A percentile compares a stretch with the other conserved stretches of the same genome.
Evolutionary conservation across 2,797 vertebrate species (phyloP).

Genomic region (Neomorphus geoffroyi): DNA sequence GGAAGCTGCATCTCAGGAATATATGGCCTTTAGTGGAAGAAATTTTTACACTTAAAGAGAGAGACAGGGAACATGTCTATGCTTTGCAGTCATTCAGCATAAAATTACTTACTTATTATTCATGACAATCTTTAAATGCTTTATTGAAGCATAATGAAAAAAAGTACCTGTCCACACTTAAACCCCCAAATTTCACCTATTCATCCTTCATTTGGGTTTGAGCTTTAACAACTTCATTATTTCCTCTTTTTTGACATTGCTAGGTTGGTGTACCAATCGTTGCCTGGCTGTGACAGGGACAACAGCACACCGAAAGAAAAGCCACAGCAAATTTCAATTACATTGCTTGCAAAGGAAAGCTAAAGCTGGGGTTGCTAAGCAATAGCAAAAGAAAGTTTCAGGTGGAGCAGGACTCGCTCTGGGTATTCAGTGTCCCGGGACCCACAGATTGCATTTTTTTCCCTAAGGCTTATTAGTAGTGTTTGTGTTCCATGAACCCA

Average conservation of each 20-base stretch:
- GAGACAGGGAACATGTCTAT: background rate
- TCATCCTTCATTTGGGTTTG: background rate
- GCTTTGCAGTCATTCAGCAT: constrained; percentile 60
- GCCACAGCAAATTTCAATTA: background rate
- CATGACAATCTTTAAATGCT: constrained; percentile 65
- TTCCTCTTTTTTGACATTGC: background rate
- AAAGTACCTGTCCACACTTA: constrained; percentile 44
- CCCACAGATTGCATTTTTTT: background rate
- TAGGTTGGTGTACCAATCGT: background rate
- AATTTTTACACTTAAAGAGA: constrained; percentile 46
- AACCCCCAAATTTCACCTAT: background rate
- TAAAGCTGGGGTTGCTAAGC: background rate
- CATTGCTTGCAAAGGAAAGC: background rate
- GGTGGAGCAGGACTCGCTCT: background rate
- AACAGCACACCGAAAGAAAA: fast-evolving
- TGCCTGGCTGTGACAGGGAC: background rate
- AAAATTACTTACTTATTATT: constrained; percentile 72
- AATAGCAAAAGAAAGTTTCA: background rate
- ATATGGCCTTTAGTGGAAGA: constrained; percentile 43
- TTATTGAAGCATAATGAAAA: constrained; percentile 65
- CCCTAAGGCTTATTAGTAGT: background rate
- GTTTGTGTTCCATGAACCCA: background rate
- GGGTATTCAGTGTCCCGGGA: background rate
- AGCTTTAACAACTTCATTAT: background rate
- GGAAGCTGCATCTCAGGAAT: constrained; percentile 33